Percentiles rank a stretch among this genome's conserved stretches.
Evolutionary conservation across 2,888 invertebrate genomes (phyloP).

Genomic region (Hydrotaea cyrtoneurina): DNA sequence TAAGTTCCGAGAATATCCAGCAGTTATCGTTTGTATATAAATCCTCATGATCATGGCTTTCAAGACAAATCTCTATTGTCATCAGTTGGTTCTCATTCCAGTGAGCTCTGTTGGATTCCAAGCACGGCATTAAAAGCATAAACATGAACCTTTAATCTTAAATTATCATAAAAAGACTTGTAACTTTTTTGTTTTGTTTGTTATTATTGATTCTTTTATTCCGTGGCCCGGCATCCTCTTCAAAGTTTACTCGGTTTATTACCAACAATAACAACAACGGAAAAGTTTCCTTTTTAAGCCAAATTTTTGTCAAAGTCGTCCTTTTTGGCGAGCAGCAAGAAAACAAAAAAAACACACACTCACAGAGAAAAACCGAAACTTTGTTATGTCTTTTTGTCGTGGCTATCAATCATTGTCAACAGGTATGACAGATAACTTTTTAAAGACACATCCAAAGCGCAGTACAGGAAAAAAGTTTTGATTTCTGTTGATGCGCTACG

Average conservation of each 20-base stretch:
- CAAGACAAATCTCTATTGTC: background rate
- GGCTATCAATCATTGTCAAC: slow-evolving; percentile 68
- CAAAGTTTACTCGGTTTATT: background rate
- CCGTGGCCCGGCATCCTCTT: background rate
- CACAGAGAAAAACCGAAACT: slow-evolving; percentile 45
- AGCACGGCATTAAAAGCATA: background rate
- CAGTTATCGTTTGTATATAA: too few relatives aligned
- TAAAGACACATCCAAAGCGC: slow-evolving; percentile 59
- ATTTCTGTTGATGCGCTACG: slow-evolving; percentile 50
- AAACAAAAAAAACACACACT: background rate
- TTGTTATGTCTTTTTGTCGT: slow-evolving; percentile 64
- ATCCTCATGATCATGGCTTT: too few relatives aligned
- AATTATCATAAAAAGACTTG: slow-evolving; percentile 14
- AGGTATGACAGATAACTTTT: slow-evolving; percentile 68
- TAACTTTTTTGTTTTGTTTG: too few relatives aligned
- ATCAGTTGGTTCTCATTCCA: background rate
- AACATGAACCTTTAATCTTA: background rate
- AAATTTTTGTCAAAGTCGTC: slow-evolving; percentile 18
- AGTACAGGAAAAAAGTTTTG: slow-evolving; percentile 46
- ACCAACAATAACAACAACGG: background rate
- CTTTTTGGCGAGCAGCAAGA: background rate
- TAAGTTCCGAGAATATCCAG: too few relatives aligned
- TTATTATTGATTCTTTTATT: slow-evolving; percentile 2
- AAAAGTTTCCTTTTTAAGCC: slow-evolving; percentile 22
- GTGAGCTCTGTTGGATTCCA: background rate